phyloP scores from a whole-genome alignment of 2,113 vertebrate species.

The Dasypus novemcinctus region DNA sequence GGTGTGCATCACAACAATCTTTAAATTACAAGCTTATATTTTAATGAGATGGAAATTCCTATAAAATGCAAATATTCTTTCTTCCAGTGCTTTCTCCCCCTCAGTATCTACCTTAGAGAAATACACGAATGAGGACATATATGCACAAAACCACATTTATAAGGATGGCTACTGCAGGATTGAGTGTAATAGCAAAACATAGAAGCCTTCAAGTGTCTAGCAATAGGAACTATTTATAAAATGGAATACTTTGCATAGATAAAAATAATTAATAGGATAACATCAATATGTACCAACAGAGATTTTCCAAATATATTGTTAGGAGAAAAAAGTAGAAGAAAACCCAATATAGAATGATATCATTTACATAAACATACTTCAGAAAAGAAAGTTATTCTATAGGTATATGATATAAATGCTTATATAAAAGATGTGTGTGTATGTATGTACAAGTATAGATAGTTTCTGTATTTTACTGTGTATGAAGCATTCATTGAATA shows the following conservation, averaged over 20 bases:
- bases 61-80: neutral
- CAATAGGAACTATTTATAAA: neutral
- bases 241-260: neutral
- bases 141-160: neutral
- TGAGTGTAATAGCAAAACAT: neutral
- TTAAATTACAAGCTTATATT: slow-evolving; percentile 16
- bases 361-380: neutral
- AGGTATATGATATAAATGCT: neutral
- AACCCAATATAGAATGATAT: neutral
- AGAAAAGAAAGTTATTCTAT: neutral
- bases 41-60: slow-evolving; percentile 20
- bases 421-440: neutral
- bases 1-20: neutral
- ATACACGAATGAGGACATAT: neutral
- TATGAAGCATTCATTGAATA: neutral
- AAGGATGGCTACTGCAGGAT: neutral
- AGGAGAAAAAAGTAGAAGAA: neutral
- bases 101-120: neutral
- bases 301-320: neutral
- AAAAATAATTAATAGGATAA: neutral
- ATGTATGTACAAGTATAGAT: neutral
- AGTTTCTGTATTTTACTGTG: neutral
- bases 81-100: neutral
- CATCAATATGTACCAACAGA: neutral
- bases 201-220: neutral